Evolutionary conservation across 2,888 invertebrate species (phyloP), one percentile per base, ranked within the genome.

Genomic region (Aphodius granarius): DNA sequence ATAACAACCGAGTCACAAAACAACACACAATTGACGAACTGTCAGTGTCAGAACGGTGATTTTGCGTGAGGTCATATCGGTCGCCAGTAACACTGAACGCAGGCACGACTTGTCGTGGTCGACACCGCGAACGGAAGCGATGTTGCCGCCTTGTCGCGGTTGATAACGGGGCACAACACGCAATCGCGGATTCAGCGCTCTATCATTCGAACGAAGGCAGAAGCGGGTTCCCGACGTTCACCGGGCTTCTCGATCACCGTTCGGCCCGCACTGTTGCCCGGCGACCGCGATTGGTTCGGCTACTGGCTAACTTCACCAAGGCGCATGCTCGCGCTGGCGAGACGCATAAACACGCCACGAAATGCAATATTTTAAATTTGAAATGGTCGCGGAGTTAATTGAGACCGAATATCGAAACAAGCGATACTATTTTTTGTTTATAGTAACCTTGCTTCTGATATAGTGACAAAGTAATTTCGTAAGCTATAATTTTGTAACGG

Each of bases 51-150:
- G 85, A 83, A 83, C 84, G 81, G 83, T 83, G 84, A 84, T 84
- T 85, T 82, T 83, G 83, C 82, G 85, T 86, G 86, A 86, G 86
- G 85, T 86, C 86, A 87, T 86, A 84, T 85, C 86, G 86, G 85
- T 86, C 86, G 85, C 77, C 43, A 75, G 80, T 80, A 80, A 81
- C 77, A 78, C 81, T 80, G 80, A 80, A 76, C 81, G 79, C 80
- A 78, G 68, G 68, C 18, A 21, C 68, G 20, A 21, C 16, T n/a
- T 18, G 21, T n/a, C 18, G 68, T 22, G 18, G 68, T 78, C 79
- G 81, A 72, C 78, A 73, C 78, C 78, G 79, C 78, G 79, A 80
- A 80, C 81, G 80, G 80, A 82, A 79, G 83, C 85, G 81, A 79
- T 79, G 86, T 86, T 86, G 86, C 84, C 85, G 80, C 73, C 76